phyloP scores from a whole-genome alignment of 2,113 vertebrate genomes.

The Bufo bufo region DNA sequence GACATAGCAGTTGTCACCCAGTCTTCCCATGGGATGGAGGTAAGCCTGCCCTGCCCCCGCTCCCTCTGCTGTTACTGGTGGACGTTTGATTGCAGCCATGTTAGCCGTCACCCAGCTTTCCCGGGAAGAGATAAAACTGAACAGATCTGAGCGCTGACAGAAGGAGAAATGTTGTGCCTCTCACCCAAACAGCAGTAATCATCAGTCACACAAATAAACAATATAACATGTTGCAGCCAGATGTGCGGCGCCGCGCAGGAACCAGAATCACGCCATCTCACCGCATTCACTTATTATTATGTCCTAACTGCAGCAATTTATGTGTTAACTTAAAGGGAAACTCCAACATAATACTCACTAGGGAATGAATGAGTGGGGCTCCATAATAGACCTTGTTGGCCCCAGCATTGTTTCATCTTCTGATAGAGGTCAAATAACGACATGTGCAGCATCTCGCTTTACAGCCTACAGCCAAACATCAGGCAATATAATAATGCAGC shows the following conservation, averaged over 20 bases:
- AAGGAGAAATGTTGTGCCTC: not conserved
- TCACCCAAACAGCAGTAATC: constrained; percentile 10
- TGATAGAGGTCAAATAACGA: no score
- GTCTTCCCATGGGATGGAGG: no score
- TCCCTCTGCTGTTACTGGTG: no score
- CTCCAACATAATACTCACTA: not conserved
- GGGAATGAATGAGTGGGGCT: no score
- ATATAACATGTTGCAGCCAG: constrained; percentile 23
- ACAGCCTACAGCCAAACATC: no score
- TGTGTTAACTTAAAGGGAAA: not conserved
- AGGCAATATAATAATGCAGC: no score
- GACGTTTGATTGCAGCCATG: not conserved
- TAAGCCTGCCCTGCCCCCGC: no score
- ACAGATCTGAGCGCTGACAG: not conserved
- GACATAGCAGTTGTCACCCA: no score
- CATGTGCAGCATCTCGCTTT: no score
- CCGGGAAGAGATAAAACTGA: not conserved
- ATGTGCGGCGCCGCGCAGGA: not conserved
- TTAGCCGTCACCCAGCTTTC: not conserved
- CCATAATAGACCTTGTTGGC: no score
- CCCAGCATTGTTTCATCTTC: no score
- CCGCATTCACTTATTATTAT: not conserved
- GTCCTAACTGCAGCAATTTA: not conserved
- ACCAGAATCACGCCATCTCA: not conserved
- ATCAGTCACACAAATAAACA: constrained; percentile 10